Base-by-base conservation (phyloP, 37 sponge, comb jelly and placozoan genomes). In the Eunapius fragilis region DNA sequence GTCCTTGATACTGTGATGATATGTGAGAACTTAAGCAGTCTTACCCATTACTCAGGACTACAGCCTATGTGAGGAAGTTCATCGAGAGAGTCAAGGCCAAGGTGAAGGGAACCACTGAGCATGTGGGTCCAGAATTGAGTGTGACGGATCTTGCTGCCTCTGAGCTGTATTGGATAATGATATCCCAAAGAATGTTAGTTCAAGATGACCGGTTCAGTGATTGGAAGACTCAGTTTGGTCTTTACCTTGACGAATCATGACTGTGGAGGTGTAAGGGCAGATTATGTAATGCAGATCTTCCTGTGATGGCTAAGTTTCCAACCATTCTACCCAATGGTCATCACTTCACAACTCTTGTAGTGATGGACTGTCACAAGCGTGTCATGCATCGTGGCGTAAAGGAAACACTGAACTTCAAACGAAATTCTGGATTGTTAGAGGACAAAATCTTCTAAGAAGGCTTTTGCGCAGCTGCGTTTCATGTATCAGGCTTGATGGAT, bases 211-310 rank as follows among this genome's bases (percentile, higher is more conserved):
- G 41, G 19, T 78, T 85, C 34, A 27, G 32, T 70, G 31, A 78
- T 28, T 68, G 41, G 71, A 67, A 77, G 33, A 24, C n/a, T 34
- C 86, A 85, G 35, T 68, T 85, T 28, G 79, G 45, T 37, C 71
- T 85, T 19, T 84, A 50, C 41, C n/a, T 31, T 41, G 79, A 85
- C 36, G 79, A 84, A 30, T n/a, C n/a, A 31, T 79, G 86, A 67
- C 9, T 78, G 37, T 78, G 37, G n/a, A n/a, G n/a, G n/a, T n/a
- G n/a, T n/a, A n/a, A n/a, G n/a, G n/a, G 79, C 36, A 85, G 86
- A 41, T 36, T 85, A 37, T 3, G 37, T 32, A 85, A 85, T 75
- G 67, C 85, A n/a, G 37, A 50, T 30, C 37, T 85, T 17, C 37
- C 78, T 32, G 25, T 49, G 27, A 30, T 49, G 10, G 67, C 86